phyloP scores from a whole-genome alignment of 2,113 vertebrate species.

The Anolis carolinensis region DNA sequence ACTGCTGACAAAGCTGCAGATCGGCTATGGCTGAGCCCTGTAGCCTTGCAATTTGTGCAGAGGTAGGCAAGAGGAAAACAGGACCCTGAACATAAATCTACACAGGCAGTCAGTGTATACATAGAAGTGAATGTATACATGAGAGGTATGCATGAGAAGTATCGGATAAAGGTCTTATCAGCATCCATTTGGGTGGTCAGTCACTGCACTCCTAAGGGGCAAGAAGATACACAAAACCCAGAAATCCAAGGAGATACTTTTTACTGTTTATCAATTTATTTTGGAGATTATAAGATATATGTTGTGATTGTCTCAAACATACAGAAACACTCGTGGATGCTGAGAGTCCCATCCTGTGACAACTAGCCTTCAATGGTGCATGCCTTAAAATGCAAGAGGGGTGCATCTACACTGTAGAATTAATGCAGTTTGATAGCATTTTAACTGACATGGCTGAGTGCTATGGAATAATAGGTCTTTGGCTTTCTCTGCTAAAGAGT shows the following conservation, averaged over 20 bases:
- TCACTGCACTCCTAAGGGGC: background rate
- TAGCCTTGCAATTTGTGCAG: background rate
- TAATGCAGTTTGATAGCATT: no score
- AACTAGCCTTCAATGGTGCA: no score
- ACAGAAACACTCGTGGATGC: background rate
- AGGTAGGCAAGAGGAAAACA: background rate
- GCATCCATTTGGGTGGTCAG: constrained; percentile 15
- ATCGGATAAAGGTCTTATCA: constrained; percentile 10
- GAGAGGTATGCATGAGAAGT: constrained; percentile 2
- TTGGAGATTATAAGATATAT: no score
- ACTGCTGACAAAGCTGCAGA: constrained; percentile 27
- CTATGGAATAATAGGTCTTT: no score
- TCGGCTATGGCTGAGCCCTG: background rate
- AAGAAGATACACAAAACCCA: background rate
- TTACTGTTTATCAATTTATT: no score
- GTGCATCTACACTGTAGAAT: no score
- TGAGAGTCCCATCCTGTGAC: background rate
- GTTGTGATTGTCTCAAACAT: background rate
- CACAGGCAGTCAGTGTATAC: background rate
- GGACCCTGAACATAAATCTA: background rate
- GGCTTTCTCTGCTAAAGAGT: no score
- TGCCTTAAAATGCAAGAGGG: no score
- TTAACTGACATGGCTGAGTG: no score
- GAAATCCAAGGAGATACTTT: background rate
- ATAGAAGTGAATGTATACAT: background rate